Conservation (phyloP, 2,888 invertebrate species). For the Troides oblongomaculatus region DNA sequence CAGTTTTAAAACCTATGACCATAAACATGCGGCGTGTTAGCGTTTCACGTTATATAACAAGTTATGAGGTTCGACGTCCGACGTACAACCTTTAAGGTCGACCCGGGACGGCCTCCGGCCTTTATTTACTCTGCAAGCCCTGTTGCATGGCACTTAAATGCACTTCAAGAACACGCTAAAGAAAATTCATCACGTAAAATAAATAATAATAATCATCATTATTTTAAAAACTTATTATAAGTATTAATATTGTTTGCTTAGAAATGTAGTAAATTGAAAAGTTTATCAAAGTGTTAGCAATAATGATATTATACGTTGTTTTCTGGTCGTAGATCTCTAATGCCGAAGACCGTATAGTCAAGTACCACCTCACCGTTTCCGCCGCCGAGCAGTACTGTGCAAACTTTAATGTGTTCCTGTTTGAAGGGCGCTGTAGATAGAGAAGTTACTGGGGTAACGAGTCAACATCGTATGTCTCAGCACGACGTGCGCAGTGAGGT, state of each 20-base stretch:
- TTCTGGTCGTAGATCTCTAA: too few species aligned
- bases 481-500: too few species aligned
- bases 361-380: too few species aligned
- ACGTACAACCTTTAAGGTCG: constrained; percentile 73
- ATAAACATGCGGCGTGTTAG: constrained; percentile 44
- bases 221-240: neutral
- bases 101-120: constrained; percentile 53
- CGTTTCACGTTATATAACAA: constrained; percentile 65
- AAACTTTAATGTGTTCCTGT: too few species aligned
- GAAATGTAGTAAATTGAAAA: too few species aligned
- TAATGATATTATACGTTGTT: too few species aligned
- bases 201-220: neutral
- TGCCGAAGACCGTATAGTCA: too few species aligned
- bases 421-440: too few species aligned
- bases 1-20: constrained; percentile 41
- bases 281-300: too few species aligned
- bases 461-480: too few species aligned
- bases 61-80: constrained; percentile 63
- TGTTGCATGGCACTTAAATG: constrained; percentile 29
- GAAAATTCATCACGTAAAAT: neutral
- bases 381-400: too few species aligned
- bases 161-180: constrained; percentile 6
- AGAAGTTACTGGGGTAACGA: too few species aligned
- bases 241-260: neutral
- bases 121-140: constrained; percentile 50